phyloP scores from a whole-genome alignment of 2,113 vertebrate species.

The Clarias batrachus region DNA sequence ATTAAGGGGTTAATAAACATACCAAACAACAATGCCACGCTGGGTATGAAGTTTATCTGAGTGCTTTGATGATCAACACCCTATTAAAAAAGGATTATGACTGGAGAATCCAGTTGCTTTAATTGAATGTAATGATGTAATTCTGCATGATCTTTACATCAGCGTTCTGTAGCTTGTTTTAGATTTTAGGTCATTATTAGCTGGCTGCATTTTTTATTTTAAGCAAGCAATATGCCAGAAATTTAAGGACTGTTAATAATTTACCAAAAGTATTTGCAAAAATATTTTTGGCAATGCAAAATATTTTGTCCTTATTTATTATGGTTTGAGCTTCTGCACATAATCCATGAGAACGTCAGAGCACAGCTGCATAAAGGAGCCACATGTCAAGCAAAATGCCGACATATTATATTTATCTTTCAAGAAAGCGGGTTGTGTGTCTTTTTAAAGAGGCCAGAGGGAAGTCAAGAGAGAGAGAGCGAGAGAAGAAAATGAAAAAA shows the following conservation, averaged over 20 bases:
- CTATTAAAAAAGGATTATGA: background rate
- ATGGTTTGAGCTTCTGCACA: background rate
- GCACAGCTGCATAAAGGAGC: conserved; percentile 20
- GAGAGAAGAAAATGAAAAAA: conserved; percentile 21
- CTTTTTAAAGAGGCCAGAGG: conserved; percentile 42
- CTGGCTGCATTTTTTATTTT: background rate
- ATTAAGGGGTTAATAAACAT: background rate
- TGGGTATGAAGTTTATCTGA: background rate
- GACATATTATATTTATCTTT: conserved; percentile 43
- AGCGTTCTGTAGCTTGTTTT: background rate
- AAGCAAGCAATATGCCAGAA: background rate
- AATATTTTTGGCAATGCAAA: too few relatives aligned
- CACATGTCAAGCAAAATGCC: conserved; percentile 41
- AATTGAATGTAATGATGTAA: background rate
- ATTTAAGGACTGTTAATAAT: background rate
- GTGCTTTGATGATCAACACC: background rate
- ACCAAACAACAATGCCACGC: background rate
- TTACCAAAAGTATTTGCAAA: background rate
- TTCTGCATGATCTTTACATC: background rate
- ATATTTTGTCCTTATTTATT: background rate
- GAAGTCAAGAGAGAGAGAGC: background rate
- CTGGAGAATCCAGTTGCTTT: background rate
- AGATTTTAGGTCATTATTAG: background rate
- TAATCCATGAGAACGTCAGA: conserved; percentile 16
- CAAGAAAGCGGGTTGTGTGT: conserved; percentile 42